phyloP scores from a whole-genome alignment of 2,888 invertebrate species.

The Chrysina gloriosa region DNA sequence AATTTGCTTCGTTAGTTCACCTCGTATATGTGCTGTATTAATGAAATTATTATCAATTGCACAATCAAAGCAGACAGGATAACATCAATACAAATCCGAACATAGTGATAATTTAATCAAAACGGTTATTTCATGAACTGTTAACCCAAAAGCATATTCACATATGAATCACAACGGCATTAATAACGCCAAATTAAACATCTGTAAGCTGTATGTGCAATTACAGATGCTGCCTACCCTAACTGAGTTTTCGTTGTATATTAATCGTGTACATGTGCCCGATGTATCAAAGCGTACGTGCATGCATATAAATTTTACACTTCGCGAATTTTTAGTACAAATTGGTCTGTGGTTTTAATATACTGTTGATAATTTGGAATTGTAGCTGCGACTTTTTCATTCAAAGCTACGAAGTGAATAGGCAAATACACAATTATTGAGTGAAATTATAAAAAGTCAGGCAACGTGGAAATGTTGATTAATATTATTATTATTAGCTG shows the following conservation, averaged over 20 bases:
- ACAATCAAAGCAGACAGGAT: too few species aligned
- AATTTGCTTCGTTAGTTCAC: too few species aligned
- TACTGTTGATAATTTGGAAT: too few species aligned
- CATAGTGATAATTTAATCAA: slow-evolving; percentile 22
- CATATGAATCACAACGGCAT: slow-evolving; percentile 36
- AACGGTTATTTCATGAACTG: slow-evolving; percentile 36
- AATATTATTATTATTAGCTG: too few species aligned
- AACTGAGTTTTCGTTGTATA: slow-evolving; percentile 30
- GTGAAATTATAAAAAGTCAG: too few species aligned
- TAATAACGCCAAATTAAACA: slow-evolving; percentile 42
- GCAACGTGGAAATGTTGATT: too few species aligned
- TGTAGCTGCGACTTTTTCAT: too few species aligned
- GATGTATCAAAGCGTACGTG: slow-evolving; percentile 16
- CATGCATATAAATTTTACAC: slow-evolving; percentile 24
- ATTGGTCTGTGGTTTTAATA: too few species aligned
- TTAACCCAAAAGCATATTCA: slow-evolving; percentile 33
- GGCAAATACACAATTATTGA: too few species aligned
- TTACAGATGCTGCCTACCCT: slow-evolving; percentile 37
- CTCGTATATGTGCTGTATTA: too few species aligned
- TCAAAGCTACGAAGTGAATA: too few species aligned
- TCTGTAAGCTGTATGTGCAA: slow-evolving; percentile 39
- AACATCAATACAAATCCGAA: neutral
- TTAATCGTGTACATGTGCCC: slow-evolving; percentile 13
- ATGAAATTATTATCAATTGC: too few species aligned
- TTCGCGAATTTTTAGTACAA: slow-evolving; percentile 5